A percentile compares a stretch with the other conserved stretches of the same genome.
These are phyloP conservation scores for Sarcophaga peregrina DNA, from an alignment of 1,140 invertebrate species.

Conservation along the genomic window DNA sequence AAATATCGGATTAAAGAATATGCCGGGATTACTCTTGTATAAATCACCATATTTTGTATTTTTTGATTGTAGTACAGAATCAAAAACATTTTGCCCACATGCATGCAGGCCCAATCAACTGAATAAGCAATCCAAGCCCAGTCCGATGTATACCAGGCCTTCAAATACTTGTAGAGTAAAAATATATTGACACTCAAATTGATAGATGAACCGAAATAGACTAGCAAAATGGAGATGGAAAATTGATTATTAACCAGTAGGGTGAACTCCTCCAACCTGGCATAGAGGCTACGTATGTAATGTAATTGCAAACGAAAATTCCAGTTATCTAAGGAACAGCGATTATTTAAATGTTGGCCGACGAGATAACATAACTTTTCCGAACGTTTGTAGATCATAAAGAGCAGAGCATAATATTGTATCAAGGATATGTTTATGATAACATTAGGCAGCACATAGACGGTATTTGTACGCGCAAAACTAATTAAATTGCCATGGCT, in stretches of 20 bases:
- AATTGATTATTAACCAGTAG: conserved; percentile 51
- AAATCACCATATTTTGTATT: conserved; percentile 33
- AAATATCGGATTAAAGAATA: not conserved
- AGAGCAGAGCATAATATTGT: conserved; percentile 44
- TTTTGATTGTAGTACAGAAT: conserved; percentile 50
- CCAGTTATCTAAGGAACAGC: not conserved
- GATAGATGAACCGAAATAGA: conserved; percentile 56
- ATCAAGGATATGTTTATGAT: conserved; percentile 43
- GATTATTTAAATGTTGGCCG: conserved; percentile 29
- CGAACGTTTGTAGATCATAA: conserved; percentile 17
- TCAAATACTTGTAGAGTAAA: conserved; percentile 53
- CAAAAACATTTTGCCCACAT: conserved; percentile 53
- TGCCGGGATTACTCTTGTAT: not conserved
- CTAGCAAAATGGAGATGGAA: conserved; percentile 51
- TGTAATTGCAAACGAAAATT: conserved; percentile 42
- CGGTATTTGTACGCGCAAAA: conserved; percentile 8
- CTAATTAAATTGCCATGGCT: not conserved
- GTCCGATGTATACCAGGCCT: not conserved
- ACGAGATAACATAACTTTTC: conserved; percentile 43
- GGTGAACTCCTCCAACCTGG: conserved; percentile 49
- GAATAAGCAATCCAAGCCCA: conserved; percentile 49
- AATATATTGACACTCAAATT: conserved; percentile 58
- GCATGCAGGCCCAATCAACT: conserved; percentile 54
- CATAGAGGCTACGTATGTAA: conserved; percentile 49
- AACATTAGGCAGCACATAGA: conserved; percentile 46